These are phyloP conservation scores for Melitaea athalia DNA, from an alignment of 2,888 invertebrate species.

Conservation along the genomic window DNA sequence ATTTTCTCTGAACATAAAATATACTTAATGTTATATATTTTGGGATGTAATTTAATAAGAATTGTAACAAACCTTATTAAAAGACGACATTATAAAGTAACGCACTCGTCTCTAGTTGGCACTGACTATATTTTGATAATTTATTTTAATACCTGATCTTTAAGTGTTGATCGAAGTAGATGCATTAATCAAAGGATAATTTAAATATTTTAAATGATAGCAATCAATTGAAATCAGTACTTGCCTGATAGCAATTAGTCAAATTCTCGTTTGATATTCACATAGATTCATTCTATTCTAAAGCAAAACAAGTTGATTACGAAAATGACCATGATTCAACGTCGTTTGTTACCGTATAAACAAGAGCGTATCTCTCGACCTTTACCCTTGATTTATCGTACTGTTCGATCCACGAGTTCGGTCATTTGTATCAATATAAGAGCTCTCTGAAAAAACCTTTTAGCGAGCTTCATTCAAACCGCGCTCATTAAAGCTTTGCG, in stretches of 20 bases:
- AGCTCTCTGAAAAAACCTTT: slow-evolving; percentile 69
- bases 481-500: slow-evolving; percentile 30
- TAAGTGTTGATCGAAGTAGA: no score
- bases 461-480: slow-evolving; percentile 48
- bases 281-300: not conserved
- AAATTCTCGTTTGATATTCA: not conserved
- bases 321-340: slow-evolving; percentile 47
- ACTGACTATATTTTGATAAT: no score
- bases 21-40: no score
- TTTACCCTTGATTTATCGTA: slow-evolving; percentile 66
- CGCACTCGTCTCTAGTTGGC: no score
- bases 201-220: no score
- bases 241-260: no score
- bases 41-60: no score
- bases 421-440: slow-evolving; percentile 76
- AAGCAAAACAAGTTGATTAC: slow-evolving; percentile 40
- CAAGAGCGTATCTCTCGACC: slow-evolving; percentile 51
- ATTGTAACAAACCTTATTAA: no score
- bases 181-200: no score
- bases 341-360: slow-evolving; percentile 56
- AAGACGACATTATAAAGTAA: no score
- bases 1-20: not conserved
- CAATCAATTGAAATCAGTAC: no score
- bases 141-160: no score
- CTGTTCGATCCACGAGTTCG: slow-evolving; percentile 60